phyloP scores from a whole-genome alignment of 2,888 invertebrate species.

The Lithophane leautieri region DNA sequence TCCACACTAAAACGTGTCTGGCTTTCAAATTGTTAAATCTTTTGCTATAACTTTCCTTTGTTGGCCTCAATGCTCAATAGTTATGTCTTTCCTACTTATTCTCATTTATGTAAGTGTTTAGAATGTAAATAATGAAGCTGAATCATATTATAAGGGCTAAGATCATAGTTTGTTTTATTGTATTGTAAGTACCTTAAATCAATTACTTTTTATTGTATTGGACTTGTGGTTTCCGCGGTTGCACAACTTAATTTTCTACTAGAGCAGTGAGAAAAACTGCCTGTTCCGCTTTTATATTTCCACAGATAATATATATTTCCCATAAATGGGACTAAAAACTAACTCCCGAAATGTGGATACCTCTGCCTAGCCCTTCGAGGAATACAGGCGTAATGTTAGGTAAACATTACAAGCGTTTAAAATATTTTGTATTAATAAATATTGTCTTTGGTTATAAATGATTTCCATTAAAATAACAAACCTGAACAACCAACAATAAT shows the following conservation, averaged over 20 bases:
- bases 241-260: background rate
- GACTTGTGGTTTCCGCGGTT: conserved; percentile 41
- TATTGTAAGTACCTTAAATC: background rate
- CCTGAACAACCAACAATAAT: conserved; percentile 20
- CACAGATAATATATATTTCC: too few relatives aligned
- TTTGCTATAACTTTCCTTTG: conserved; percentile 36
- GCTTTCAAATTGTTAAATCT: conserved; percentile 9
- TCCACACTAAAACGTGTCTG: conserved; percentile 21
- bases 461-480: conserved; percentile 17
- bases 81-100: conserved; percentile 20
- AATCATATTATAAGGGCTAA: conserved; percentile 4
- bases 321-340: background rate
- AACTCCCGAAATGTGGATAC: background rate
- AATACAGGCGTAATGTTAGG: background rate
- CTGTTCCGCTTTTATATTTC: background rate
- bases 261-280: background rate
- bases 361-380: background rate
- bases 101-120: conserved; percentile 8
- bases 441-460: conserved; percentile 27
- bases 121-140: conserved; percentile 2
- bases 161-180: conserved; percentile 9
- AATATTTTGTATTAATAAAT: conserved; percentile 10
- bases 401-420: background rate
- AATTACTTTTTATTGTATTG: background rate
- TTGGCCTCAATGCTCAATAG: conserved; percentile 35